These are phyloP conservation scores for Dermatemys mawii DNA, from an alignment of 2,113 vertebrate species.

Conservation along the genomic window DNA sequence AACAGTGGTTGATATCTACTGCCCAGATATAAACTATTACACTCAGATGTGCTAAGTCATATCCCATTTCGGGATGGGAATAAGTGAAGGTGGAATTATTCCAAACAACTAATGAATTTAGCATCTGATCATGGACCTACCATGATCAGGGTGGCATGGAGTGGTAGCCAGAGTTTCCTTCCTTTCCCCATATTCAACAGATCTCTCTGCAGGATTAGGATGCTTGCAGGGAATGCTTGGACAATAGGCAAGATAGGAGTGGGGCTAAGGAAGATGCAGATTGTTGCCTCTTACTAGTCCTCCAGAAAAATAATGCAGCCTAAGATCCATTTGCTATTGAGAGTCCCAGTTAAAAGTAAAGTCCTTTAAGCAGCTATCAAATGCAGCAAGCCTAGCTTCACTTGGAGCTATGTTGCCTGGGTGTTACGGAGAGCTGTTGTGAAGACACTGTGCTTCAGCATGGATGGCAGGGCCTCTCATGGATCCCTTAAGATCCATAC, in stretches of 20 bases:
- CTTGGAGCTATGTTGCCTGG: background rate
- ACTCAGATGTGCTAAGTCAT: background rate
- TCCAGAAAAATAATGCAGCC: too few relatives aligned
- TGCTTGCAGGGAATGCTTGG: background rate
- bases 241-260: too few relatives aligned
- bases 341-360: background rate
- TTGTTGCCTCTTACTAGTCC: background rate
- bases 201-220: background rate
- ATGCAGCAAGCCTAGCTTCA: background rate
- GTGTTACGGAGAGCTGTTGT: background rate
- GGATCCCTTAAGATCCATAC: background rate
- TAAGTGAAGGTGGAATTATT: background rate
- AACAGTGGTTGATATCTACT: background rate
- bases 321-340: too few relatives aligned
- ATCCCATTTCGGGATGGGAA: accelerated
- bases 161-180: background rate
- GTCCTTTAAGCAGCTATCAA: background rate
- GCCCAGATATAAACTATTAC: background rate
- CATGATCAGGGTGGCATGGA: background rate
- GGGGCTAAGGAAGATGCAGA: background rate
- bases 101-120: accelerated
- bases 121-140: background rate
- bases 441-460: background rate
- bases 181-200: background rate
- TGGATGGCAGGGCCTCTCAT: background rate